phyloP scores from a whole-genome alignment of 2,113 vertebrate genomes.

The Mesembrinibis cayennensis region DNA sequence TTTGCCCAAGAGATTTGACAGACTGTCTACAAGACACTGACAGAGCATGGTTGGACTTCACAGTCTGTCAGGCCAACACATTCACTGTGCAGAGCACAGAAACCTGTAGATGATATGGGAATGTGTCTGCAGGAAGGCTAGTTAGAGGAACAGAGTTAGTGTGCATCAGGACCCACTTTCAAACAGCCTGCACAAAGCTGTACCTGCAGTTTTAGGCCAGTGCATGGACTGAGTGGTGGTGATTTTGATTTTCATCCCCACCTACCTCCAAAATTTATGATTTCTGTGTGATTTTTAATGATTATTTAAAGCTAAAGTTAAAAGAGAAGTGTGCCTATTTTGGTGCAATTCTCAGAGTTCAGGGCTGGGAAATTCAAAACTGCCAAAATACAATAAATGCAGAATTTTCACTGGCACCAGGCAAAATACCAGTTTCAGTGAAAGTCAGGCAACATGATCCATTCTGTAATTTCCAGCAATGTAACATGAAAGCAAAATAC shows the following conservation, averaged over 20 bases:
- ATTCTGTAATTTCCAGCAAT: not conserved
- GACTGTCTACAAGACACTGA: not conserved
- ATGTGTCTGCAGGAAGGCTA: not conserved
- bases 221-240: not conserved
- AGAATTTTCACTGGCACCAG: not conserved
- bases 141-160: not conserved
- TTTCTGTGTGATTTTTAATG: not conserved
- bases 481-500: not conserved
- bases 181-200: not conserved
- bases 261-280: not conserved
- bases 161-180: not conserved
- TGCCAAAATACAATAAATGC: not conserved
- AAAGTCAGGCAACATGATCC: not conserved
- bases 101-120: not conserved
- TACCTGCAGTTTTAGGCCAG: not conserved
- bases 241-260: not conserved
- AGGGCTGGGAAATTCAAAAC: not conserved
- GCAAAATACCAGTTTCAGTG: not conserved
- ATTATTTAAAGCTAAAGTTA: not conserved
- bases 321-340: not conserved
- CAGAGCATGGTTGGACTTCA: not conserved
- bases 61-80: not conserved
- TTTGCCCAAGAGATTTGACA: not conserved
- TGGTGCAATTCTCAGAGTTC: not conserved
- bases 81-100: not conserved